These are phyloP conservation scores for Horisme vitalbata DNA, from an alignment of 2,888 invertebrate genomes.

Conservation along the genomic window DNA sequence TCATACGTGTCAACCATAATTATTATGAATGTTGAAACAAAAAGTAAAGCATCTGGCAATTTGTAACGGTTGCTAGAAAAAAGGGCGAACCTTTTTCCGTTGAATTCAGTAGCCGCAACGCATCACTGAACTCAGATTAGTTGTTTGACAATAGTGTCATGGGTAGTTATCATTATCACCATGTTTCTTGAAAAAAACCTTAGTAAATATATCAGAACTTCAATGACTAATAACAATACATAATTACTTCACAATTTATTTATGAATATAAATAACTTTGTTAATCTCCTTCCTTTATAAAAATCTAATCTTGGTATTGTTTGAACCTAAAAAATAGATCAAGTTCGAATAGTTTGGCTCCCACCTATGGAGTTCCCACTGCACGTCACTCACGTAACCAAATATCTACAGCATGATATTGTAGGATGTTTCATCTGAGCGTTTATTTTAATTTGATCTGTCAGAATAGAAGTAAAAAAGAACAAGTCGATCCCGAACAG, in stretches of 20 bases:
- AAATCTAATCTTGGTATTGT: slow-evolving; percentile 9
- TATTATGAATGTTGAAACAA: slow-evolving; percentile 64
- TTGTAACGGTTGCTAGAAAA: slow-evolving; percentile 72
- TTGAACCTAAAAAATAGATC: slow-evolving; percentile 32
- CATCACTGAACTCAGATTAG: slow-evolving; percentile 54
- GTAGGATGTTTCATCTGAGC: slow-evolving; percentile 77
- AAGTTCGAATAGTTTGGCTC: slow-evolving; percentile 48
- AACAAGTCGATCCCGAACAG: slow-evolving; percentile 54
- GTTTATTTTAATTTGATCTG: slow-evolving; percentile 83
- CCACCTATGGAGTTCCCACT: slow-evolving; percentile 78
- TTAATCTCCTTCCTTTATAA: too few relatives aligned
- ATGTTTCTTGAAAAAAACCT: too few relatives aligned
- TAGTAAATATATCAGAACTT: too few relatives aligned
- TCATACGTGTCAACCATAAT: slow-evolving; percentile 64
- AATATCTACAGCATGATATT: slow-evolving; percentile 73
- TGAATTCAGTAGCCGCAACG: slow-evolving; percentile 77
- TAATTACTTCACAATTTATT: too few relatives aligned
- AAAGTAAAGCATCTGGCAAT: slow-evolving; percentile 75
- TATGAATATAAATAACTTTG: too few relatives aligned
- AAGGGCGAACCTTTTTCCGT: slow-evolving; percentile 59
- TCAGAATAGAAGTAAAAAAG: slow-evolving; percentile 73
- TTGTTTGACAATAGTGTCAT: slow-evolving; percentile 22
- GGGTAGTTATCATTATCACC: too few relatives aligned
- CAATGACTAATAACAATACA: too few relatives aligned
- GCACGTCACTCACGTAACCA: slow-evolving; percentile 77